Evolutionary conservation across 1,140 invertebrate species (phyloP).

Genomic region (Eciton burchellii): DNA sequence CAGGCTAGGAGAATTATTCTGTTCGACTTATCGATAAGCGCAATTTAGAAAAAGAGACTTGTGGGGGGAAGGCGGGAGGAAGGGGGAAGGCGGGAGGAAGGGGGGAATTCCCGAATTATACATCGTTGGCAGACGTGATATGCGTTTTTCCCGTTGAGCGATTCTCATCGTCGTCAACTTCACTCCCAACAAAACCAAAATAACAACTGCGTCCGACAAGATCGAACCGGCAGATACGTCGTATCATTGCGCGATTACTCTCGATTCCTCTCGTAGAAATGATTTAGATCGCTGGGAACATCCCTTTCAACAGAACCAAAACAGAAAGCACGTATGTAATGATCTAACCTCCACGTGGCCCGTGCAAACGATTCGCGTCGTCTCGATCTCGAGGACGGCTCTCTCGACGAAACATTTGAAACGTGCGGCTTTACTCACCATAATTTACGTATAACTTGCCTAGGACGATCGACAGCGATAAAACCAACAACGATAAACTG

Average conservation of each 20-base stretch:
- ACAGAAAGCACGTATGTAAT: slow-evolving; percentile 32
- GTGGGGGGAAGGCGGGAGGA: no score
- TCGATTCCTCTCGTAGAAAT: slow-evolving; percentile 9
- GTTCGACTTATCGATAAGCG: no score
- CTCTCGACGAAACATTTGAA: background rate
- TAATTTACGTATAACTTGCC: slow-evolving; percentile 76
- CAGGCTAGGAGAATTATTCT: no score
- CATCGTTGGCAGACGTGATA: no score
- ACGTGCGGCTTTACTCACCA: slow-evolving; percentile 67
- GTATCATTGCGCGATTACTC: slow-evolving; percentile 2
- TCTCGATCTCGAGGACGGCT: background rate
- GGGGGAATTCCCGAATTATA: no score
- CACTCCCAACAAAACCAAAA: slow-evolving; percentile 33
- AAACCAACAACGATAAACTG: slow-evolving; percentile 69
- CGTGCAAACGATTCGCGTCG: background rate
- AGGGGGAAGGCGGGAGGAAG: no score
- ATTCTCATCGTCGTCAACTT: slow-evolving; percentile 24
- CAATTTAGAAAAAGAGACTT: no score
- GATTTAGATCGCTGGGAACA: slow-evolving; percentile 38
- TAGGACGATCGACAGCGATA: slow-evolving; percentile 74
- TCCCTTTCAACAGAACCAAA: slow-evolving; percentile 41
- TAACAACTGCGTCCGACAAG: slow-evolving; percentile 6
- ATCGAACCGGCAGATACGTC: background rate
- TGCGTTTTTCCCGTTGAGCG: background rate
- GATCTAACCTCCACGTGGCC: no score